Conservation (phyloP, 2,113 vertebrate genomes). For the Tyrannus savana region DNA sequence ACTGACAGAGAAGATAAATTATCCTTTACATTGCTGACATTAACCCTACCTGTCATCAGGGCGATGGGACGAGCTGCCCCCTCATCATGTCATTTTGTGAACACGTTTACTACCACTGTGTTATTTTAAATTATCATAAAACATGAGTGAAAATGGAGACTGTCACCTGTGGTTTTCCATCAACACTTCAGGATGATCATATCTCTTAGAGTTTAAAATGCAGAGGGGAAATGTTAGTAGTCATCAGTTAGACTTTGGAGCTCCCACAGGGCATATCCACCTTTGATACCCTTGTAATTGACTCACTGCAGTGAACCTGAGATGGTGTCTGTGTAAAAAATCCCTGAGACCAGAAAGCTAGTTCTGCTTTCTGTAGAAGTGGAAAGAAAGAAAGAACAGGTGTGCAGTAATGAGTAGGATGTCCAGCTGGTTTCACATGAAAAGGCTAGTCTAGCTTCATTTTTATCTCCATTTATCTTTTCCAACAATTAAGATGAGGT, state of each 20-base stretch:
- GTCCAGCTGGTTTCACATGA: background rate
- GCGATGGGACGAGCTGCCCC: background rate
- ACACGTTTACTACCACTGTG: background rate
- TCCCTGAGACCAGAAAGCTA: background rate
- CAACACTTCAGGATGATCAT: background rate
- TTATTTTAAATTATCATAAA: conserved; percentile 27
- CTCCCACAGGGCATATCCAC: background rate
- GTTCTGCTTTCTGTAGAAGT: background rate
- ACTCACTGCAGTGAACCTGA: background rate
- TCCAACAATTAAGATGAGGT: background rate
- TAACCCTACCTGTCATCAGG: conserved; percentile 46
- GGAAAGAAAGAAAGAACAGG: background rate
- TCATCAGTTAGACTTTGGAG: background rate
- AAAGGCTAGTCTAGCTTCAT: background rate
- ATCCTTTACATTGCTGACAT: conserved; percentile 45
- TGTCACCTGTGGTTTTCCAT: background rate
- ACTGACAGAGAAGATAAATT: conserved; percentile 66
- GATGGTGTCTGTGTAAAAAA: background rate
- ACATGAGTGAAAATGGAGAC: background rate
- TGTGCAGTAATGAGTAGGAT: background rate
- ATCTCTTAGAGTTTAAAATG: background rate
- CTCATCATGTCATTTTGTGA: background rate
- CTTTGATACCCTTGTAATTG: background rate
- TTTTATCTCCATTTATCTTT: background rate
- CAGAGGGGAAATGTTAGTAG: background rate